These are phyloP conservation scores for Pollenia amentaria DNA, from an alignment of 2,888 invertebrate genomes.

Conservation along the genomic window DNA sequence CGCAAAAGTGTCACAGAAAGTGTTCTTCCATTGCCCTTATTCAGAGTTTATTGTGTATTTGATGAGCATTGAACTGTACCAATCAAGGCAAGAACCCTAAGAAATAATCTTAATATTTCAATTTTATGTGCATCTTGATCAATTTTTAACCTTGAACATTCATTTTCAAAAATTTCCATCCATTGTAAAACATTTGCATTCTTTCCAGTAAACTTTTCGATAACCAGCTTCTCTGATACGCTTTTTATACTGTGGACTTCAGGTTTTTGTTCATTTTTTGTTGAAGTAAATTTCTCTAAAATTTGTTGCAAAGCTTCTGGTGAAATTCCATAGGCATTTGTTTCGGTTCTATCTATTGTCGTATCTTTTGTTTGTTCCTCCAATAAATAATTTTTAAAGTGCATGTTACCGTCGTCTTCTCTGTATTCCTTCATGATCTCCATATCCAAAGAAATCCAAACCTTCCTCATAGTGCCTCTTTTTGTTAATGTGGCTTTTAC, in stretches of 20 bases:
- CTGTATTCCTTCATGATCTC: slow-evolving; percentile 27
- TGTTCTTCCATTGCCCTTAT: too few relatives aligned
- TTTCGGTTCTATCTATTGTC: background rate
- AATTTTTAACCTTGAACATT: slow-evolving; percentile 54
- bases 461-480: slow-evolving; percentile 43
- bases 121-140: slow-evolving; percentile 40
- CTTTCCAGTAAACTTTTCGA: slow-evolving; percentile 49
- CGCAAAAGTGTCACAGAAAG: too few relatives aligned
- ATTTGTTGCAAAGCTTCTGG: slow-evolving; percentile 21
- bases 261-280: slow-evolving; percentile 24
- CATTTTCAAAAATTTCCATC: slow-evolving; percentile 61
- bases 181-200: slow-evolving; percentile 57
- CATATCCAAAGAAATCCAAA: too few relatives aligned
- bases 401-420: slow-evolving; percentile 23
- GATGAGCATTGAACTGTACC: too few relatives aligned
- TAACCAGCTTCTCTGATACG: slow-evolving; percentile 50
- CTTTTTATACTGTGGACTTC: slow-evolving; percentile 37
- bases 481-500: slow-evolving; percentile 46
- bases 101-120: too few relatives aligned
- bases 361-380: slow-evolving; percentile 24
- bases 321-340: slow-evolving; percentile 34
- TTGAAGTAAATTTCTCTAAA: slow-evolving; percentile 31
- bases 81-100: too few relatives aligned
- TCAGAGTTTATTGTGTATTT: too few relatives aligned
- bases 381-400: slow-evolving; percentile 32